phyloP scores from a whole-genome alignment of 1,140 invertebrate genomes.

The Physella acuta region DNA sequence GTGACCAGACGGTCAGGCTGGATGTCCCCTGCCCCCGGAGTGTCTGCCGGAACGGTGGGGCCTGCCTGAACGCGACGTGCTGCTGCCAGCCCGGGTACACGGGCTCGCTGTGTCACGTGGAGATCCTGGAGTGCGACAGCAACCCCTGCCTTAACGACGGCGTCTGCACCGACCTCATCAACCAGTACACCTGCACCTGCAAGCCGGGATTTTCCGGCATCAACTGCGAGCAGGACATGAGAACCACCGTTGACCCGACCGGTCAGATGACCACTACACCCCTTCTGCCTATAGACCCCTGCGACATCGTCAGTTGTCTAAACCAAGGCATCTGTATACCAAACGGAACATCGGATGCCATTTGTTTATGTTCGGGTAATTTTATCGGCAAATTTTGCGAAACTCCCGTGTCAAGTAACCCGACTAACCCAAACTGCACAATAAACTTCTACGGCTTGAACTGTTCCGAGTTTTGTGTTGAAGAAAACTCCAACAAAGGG shows the following conservation, averaged over 20 bases:
- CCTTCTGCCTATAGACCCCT: conserved; percentile 17
- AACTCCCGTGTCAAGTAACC: not conserved
- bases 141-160: conserved; percentile 79
- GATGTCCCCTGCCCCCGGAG: conserved; percentile 31
- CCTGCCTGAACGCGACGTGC: conserved; percentile 30
- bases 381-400: conserved; percentile 27
- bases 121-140: conserved; percentile 68
- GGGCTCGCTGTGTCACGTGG: conserved; percentile 42
- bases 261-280: not conserved
- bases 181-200: conserved; percentile 32
- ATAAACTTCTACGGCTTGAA: conserved; percentile 23
- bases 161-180: conserved; percentile 71
- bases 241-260: not conserved
- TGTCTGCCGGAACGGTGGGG: conserved; percentile 29
- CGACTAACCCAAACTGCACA: conserved; percentile 21
- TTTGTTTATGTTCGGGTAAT: conserved; percentile 31
- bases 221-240: conserved; percentile 24
- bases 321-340: conserved; percentile 28
- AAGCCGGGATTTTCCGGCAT: conserved; percentile 20
- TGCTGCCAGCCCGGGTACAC: conserved; percentile 35
- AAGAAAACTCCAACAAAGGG: conserved; percentile 23
- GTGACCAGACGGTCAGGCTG: conserved; percentile 24
- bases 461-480: conserved; percentile 25
- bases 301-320: conserved; percentile 7
- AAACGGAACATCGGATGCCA: not conserved